phyloP scores from a whole-genome alignment of 2,888 invertebrate genomes.

The Oligia fasciuncula region DNA sequence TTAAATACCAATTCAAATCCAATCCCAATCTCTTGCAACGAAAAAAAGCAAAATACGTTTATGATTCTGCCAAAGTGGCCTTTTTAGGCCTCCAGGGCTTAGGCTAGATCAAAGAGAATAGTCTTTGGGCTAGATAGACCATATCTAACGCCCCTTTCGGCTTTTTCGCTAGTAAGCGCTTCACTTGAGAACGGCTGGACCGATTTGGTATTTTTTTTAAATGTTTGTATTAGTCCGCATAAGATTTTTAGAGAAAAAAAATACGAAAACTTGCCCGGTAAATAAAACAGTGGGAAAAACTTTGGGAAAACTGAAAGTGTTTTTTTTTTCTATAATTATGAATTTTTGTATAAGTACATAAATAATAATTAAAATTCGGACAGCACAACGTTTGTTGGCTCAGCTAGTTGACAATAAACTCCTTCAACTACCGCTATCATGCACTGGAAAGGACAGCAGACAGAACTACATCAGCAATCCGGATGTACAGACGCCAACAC shows the following conservation, averaged over 20 bases:
- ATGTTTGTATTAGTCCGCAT: not conserved
- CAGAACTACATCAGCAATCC: not conserved
- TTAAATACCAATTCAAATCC: too few relatives aligned
- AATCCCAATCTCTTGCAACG: too few relatives aligned
- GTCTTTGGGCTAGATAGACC: too few relatives aligned
- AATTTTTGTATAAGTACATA: too few relatives aligned
- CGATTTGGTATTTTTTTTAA: not conserved
- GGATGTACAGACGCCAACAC: not conserved
- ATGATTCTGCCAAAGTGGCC: too few relatives aligned
- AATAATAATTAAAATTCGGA: not conserved
- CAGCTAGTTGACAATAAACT: not conserved
- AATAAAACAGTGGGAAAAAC: not conserved
- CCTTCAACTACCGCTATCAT: not conserved
- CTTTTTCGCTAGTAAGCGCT: not conserved
- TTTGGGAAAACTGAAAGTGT: too few relatives aligned
- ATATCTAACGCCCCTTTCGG: not conserved
- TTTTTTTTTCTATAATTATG: too few relatives aligned
- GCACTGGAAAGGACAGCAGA: not conserved
- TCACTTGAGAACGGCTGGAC: not conserved
- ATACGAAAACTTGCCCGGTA: not conserved
- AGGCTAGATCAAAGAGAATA: too few relatives aligned
- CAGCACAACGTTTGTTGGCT: too few relatives aligned
- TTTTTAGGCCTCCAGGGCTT: too few relatives aligned
- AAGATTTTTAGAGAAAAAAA: not conserved
- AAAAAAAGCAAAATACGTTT: too few relatives aligned